Base-by-base conservation (phyloP, 2,113 vertebrate genomes). In the Propithecus coquereli region DNA sequence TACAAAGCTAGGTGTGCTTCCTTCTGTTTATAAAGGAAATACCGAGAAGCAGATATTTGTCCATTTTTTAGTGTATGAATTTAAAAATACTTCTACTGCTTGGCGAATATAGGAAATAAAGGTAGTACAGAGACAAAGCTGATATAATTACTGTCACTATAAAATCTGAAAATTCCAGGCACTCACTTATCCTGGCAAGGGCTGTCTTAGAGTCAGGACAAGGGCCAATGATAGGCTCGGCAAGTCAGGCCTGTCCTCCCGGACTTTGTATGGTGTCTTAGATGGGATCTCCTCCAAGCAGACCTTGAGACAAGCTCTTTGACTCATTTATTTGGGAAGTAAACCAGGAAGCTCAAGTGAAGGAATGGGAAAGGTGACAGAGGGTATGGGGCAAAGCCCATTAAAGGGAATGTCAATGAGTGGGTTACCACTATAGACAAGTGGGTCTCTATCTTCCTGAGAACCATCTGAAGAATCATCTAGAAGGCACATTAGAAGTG, bases 1-100 rank as follows among this genome's bases (percentile, higher is more conserved):
- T 65, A 84, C 27, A 81, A 43, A 92, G 32, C 50, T 57, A 87
- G 59, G 10, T 52, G 11, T 82, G 34, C 37, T 89, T 89, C 45
- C 34, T 93, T 76, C 76, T 93, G n/a, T 90, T 87, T 66, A 66
- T 87, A 92, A 80, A 91, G 88, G 27, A 93, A 89, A 80, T 63
- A 47, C 5, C 57, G 27, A 85, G 37, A 52, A 50, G 45, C 59
- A 93, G 59, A 45, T 3, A 17, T n/a, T 52, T 96, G 54, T 94
- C 52, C 76, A 22, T 91, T 63, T 93, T 94, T 92, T 89, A 70
- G 45, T 30, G 30, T n/a, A 54, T 8, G 8, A n/a, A 57, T 54
- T 18, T 94, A 89, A 94, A 74, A 82, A 87, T 25, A 74, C 57
- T 84, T 68, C 65, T 86, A 20, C 2, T 80, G 3, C 61, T 88